Conservation (phyloP, 1,140 invertebrate genomes). For the Drosophila obscura region DNA sequence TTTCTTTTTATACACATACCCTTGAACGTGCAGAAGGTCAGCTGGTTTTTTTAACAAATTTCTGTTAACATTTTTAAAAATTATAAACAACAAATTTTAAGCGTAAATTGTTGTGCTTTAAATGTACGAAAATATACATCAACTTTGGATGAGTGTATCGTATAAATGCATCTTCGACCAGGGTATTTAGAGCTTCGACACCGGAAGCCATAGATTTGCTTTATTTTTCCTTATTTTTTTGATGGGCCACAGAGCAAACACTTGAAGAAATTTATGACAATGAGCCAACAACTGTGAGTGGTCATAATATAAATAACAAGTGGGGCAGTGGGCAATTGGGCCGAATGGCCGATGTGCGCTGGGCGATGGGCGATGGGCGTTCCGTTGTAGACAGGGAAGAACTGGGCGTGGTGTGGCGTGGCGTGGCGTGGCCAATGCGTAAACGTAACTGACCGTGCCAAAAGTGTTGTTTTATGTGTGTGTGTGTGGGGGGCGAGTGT, state of each 20-base stretch:
- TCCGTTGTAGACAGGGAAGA: not conserved
- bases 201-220: not conserved
- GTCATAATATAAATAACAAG: conserved; percentile 81
- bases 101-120: too few species aligned
- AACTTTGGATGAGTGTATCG: too few species aligned
- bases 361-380: conserved; percentile 5
- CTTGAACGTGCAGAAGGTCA: too few species aligned
- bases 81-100: too few species aligned
- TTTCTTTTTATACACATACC: conserved; percentile 17
- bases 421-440: conserved; percentile 50
- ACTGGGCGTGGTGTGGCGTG: conserved; percentile 30
- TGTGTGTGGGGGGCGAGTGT: conserved; percentile 12
- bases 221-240: conserved; percentile 31
- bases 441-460: conserved; percentile 65
- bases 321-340: conserved; percentile 44
- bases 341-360: conserved; percentile 3
- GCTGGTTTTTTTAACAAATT: too few species aligned
- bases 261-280: conserved; percentile 80
- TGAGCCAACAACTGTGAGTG: conserved; percentile 78
- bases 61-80: too few species aligned
- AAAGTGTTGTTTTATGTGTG: conserved; percentile 65
- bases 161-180: too few species aligned
- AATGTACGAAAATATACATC: too few species aligned
- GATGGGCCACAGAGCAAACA: conserved; percentile 64
- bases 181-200: too few species aligned